Evolutionary conservation across 1,140 invertebrate species (phyloP), one percentile per base, ranked within the genome.

Genomic region (Homalodisca vitripennis): DNA sequence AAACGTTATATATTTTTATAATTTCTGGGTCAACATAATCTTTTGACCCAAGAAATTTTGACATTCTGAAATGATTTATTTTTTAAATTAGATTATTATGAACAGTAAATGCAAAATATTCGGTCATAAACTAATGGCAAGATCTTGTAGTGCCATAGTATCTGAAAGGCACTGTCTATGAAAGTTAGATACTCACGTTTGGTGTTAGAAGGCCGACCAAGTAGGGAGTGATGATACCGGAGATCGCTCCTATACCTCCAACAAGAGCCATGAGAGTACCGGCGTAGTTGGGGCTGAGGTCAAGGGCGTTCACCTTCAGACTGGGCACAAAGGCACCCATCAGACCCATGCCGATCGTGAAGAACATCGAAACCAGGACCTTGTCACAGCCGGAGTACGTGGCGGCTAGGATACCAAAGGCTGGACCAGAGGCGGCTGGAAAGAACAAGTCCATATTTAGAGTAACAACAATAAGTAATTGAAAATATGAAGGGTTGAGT

Each of bases 221-320:
- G 76, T 87, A 88, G 0, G 93, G 93, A 22, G 87, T 87, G 1
- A 94, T 77, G 53, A 94, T 92, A 12, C 90, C 92, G 63, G 91
- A 89, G 1, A 93, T 82, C 0, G 91, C 90, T 1, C 91, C 92
- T 67, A 92, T 87, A 0, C 90, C 91, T 77, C 94, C 94, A 0
- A 92, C 90, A 30, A 95, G 82, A 1, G 92, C 92, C 83, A 93
- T 93, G 24, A 92, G 79, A 1, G 88, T 89, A 53, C 92, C 91
- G 10, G 91, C 90, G 79, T 87, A 91, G 78, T 92, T 93, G 2
- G 91, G 90, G 41, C 89, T 89, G 66, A 96, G 84, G 79, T 95
- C 92, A 47, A 95, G 79, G 17, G 91, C 87, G 75, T 93, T 94
- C 1, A 91, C 87, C 78, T 90, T 90, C 83, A 90, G 87, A 46